A percentile compares a stretch with the other conserved stretches of the same genome.
These are phyloP conservation scores for Iphiclides podalirius DNA, from an alignment of 2,888 invertebrate genomes.

Conservation along the genomic window DNA sequence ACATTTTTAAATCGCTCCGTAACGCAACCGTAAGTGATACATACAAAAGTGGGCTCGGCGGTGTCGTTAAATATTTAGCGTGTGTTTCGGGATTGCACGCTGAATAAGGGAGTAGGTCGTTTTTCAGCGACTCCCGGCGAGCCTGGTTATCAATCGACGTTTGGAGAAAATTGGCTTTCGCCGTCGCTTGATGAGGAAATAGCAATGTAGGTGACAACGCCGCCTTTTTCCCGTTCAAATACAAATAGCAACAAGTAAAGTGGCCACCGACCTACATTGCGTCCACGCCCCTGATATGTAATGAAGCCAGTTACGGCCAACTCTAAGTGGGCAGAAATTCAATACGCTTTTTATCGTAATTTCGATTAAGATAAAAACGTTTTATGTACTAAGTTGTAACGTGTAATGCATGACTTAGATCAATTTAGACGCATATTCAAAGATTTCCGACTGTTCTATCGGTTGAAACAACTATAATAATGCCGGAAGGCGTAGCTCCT, in stretches of 20 bases:
- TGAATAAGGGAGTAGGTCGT: constrained; percentile 1
- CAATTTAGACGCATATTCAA: too few species aligned
- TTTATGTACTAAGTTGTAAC: too few species aligned
- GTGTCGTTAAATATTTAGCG: constrained; percentile 17
- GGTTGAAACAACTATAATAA: too few species aligned
- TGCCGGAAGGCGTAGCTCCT: too few species aligned
- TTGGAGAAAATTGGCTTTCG: neutral
- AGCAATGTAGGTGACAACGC: neutral
- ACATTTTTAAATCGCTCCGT: neutral
- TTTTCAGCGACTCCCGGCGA: constrained; percentile 2
- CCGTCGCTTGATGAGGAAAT: neutral
- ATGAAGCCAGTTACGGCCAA: constrained; percentile 7
- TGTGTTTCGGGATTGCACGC: constrained; percentile 10
- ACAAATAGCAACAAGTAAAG: constrained; percentile 23
- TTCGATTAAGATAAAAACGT: too few species aligned
- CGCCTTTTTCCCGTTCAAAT: constrained; percentile 1
- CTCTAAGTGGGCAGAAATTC: constrained; percentile 11
- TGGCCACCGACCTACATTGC: constrained; percentile 20
- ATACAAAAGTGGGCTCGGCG: neutral
- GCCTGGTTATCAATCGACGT: neutral
- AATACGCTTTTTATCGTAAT: neutral
- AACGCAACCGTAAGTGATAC: constrained; percentile 8
- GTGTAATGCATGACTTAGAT: too few species aligned
- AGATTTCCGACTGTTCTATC: too few species aligned
- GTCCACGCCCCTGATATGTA: constrained; percentile 24